Evolutionary conservation across 2,888 invertebrate genomes (phyloP).

Genomic region (Eupithecia subumbrata): DNA sequence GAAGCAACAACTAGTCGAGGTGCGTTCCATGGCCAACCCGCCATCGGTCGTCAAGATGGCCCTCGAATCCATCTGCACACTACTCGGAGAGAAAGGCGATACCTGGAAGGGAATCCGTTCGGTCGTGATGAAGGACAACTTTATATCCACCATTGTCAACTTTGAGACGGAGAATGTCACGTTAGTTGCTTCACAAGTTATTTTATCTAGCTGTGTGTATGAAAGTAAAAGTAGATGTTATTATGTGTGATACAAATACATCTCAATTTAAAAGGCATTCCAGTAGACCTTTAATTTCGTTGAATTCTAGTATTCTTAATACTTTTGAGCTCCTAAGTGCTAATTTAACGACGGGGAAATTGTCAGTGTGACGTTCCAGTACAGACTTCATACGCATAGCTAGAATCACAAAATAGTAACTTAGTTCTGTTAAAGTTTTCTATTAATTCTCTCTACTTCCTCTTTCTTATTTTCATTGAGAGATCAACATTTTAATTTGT

Average conservation of each 20-base stretch:
- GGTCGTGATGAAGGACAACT: slow-evolving; percentile 97
- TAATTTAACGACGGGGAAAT: neutral
- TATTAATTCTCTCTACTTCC: slow-evolving; percentile 1
- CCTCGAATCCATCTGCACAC: slow-evolving; percentile 96
- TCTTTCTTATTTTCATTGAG: slow-evolving; percentile 45
- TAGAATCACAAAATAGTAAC: slow-evolving; percentile 3
- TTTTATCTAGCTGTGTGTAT: slow-evolving; percentile 27
- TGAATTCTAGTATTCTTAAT: neutral
- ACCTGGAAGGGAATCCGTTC: slow-evolving; percentile 97
- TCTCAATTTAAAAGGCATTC: neutral
- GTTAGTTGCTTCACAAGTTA: slow-evolving; percentile 86
- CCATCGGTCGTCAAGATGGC: slow-evolving; percentile 96
- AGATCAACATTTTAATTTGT: slow-evolving; percentile 58
- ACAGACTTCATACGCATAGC: slow-evolving; percentile 15
- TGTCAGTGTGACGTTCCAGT: neutral
- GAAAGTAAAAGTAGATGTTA: neutral
- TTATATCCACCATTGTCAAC: slow-evolving; percentile 96
- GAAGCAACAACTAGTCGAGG: slow-evolving; percentile 97
- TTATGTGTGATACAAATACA: neutral
- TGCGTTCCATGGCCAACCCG: slow-evolving; percentile 97
- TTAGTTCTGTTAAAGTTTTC: neutral
- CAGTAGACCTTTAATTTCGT: neutral
- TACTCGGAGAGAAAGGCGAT: slow-evolving; percentile 94
- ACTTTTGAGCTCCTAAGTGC: neutral
- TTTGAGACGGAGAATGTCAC: slow-evolving; percentile 96